Percentiles rank a stretch among this genome's conserved stretches.
Evolutionary conservation across 2,113 vertebrate species (phyloP).

Genomic region (Nothoprocta perdicaria): DNA sequence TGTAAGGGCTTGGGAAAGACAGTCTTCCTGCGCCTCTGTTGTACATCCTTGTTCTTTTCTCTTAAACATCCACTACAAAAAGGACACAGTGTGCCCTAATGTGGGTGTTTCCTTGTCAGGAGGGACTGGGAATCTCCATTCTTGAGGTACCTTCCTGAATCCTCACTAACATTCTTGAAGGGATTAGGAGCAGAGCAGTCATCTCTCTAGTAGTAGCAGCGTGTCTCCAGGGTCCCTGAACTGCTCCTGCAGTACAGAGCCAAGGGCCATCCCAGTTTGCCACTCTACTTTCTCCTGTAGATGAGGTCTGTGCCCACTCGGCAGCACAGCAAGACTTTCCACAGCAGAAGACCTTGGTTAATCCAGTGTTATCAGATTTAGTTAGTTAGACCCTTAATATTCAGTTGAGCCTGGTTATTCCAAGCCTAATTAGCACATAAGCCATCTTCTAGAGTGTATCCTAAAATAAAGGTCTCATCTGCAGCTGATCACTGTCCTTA

Average conservation of each 20-base stretch:
- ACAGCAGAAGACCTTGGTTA: slow-evolving; percentile 38
- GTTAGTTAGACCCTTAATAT: slow-evolving; percentile 47
- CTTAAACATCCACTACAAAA: neutral
- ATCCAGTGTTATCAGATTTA: slow-evolving; percentile 62
- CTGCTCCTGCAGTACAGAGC: neutral
- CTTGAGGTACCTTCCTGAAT: neutral
- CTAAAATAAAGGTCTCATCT: slow-evolving; percentile 47
- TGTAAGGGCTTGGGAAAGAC: neutral
- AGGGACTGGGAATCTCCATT: neutral
- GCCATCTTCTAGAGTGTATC: slow-evolving; percentile 18
- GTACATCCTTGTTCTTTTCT: neutral
- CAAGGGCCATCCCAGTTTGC: neutral
- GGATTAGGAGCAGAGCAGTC: neutral
- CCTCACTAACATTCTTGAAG: neutral
- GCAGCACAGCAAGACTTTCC: neutral
- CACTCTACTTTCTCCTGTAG: neutral
- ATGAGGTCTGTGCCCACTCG: neutral
- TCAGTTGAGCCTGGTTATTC: slow-evolving; percentile 47
- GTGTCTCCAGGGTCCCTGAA: neutral
- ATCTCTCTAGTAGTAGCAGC: neutral
- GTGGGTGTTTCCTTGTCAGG: fast-evolving
- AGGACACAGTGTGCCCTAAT: neutral
- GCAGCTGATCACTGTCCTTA: neutral
- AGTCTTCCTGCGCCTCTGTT: neutral
- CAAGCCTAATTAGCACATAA: slow-evolving; percentile 56